Base-by-base conservation (phyloP, 1,140 invertebrate genomes). In the Schlechtendalia chinensis region DNA sequence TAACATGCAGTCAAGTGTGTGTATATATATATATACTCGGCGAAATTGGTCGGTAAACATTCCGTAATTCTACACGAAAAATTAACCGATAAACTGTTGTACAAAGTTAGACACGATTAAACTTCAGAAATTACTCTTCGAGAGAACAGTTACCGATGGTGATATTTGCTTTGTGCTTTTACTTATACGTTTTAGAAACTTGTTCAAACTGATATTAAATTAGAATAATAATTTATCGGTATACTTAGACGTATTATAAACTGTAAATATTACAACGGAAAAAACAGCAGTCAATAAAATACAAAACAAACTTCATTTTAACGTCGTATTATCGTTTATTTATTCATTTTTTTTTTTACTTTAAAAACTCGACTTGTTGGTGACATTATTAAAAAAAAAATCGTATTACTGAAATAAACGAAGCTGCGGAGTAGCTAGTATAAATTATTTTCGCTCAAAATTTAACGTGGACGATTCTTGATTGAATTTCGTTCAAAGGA, bases 151-250 rank as follows among this genome's bases (percentile, higher is more conserved):
- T 22, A 69, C 39, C 39, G 16, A 24, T 47, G 45, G 65, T 24
- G 65, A n/a, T 47, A 69, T 39, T 69, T n/a, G 65, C 32, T 22
- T 69, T 47, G 12, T 69, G 24, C 39, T n/a, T 69, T 16, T 4
- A 47, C 65, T 69, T 69, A 69, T 47, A 39, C 45, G 47, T 69
- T 45, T 69, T n/a, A 47, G 19, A 69, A 69, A 69, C 65, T 69
- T 47, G 65, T 69, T 45, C 22, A 47, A 69, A 69, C 39, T 47
- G 22, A 47, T 39, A n/a, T n/a, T n/a, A n/a, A n/a, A n/a, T 47
- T 69, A 24, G 4, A 69, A 32, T 47, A 69, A 47, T 69, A 24
- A 69, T 69, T 69, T 69, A 69, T 69, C 32, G 39, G 12, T 39
- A n/a, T 5, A n/a, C 63, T 32, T 0, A 29, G 19, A 65, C 19